Conservation (phyloP, 2,888 invertebrate genomes). For the Drosophila siamana region DNA sequence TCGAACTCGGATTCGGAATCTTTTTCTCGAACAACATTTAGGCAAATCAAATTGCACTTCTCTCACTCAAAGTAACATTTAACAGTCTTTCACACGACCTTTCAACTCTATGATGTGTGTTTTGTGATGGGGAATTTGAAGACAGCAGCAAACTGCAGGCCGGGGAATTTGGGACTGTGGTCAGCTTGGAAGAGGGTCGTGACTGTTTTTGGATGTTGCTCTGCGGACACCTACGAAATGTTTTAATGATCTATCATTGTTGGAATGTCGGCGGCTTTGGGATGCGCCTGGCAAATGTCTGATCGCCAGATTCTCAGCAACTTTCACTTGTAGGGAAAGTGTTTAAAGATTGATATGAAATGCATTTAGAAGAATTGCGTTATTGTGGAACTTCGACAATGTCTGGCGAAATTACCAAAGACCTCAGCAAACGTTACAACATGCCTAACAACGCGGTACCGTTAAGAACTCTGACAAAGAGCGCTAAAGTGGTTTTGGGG, state of each 20-base stretch:
- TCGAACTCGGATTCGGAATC: neutral
- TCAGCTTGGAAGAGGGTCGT: constrained; percentile 47
- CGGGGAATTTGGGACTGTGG: constrained; percentile 12
- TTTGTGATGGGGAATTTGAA: neutral
- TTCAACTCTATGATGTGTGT: constrained; percentile 45
- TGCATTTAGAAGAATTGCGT: neutral
- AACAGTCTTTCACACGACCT: constrained; percentile 69
- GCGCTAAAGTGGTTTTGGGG: constrained; percentile 7
- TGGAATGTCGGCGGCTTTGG: constrained; percentile 34
- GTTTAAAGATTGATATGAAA: constrained; percentile 22
- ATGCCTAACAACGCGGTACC: constrained; percentile 59
- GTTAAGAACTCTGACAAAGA: constrained; percentile 47
- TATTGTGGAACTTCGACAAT: constrained; percentile 29
- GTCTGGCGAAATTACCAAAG: constrained; percentile 42
- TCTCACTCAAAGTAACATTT: constrained; percentile 37
- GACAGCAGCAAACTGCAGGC: neutral
- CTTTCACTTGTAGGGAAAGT: constrained; percentile 58
- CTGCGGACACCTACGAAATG: constrained; percentile 51
- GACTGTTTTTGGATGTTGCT: constrained; percentile 27
- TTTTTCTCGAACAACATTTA: constrained; percentile 4
- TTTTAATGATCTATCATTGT: constrained; percentile 77
- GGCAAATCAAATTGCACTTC: constrained; percentile 42
- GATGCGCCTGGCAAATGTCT: constrained; percentile 36
- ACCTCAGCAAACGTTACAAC: constrained; percentile 24
- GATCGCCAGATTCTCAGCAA: constrained; percentile 40